Evolutionary conservation across 2,888 invertebrate species (phyloP).

Genomic region (Drosophila gaucha): DNA sequence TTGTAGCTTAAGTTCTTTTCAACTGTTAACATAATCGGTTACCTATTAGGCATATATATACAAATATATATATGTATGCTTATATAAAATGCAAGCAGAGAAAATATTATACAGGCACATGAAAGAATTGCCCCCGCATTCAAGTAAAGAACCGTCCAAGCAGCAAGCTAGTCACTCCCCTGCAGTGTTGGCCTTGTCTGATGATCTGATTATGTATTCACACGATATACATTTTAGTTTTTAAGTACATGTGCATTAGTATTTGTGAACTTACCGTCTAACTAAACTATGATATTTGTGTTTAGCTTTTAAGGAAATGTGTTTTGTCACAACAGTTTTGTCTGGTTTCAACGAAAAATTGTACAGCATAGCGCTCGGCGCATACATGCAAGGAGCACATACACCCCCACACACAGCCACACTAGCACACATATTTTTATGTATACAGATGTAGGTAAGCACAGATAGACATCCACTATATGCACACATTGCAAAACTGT

Average conservation of each 20-base stretch:
- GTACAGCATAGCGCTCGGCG: constrained; percentile 50
- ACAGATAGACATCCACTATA: constrained; percentile 11
- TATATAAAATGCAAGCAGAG: constrained; percentile 15
- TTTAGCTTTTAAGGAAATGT: constrained; percentile 33
- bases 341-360: constrained; percentile 74
- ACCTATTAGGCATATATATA: constrained; percentile 28
- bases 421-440: constrained; percentile 5
- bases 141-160: constrained; percentile 76
- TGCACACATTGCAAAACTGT: constrained; percentile 37
- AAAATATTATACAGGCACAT: constrained; percentile 7
- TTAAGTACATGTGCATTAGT: constrained; percentile 70
- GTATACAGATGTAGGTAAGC: constrained; percentile 12
- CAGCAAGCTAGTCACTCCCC: constrained; percentile 46
- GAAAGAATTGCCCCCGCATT: constrained; percentile 64
- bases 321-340: constrained; percentile 70
- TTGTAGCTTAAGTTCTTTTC: constrained; percentile 60
- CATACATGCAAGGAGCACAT: constrained; percentile 14
- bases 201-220: constrained; percentile 55
- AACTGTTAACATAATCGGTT: constrained; percentile 44
- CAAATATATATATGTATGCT: constrained; percentile 30
- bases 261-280: constrained; percentile 46
- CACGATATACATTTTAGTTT: constrained; percentile 49
- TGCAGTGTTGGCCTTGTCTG: constrained; percentile 54
- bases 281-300: constrained; percentile 38
- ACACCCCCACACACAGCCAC: not conserved